phyloP scores from a whole-genome alignment of 2,888 invertebrate genomes.

The Chrysolina americana region DNA sequence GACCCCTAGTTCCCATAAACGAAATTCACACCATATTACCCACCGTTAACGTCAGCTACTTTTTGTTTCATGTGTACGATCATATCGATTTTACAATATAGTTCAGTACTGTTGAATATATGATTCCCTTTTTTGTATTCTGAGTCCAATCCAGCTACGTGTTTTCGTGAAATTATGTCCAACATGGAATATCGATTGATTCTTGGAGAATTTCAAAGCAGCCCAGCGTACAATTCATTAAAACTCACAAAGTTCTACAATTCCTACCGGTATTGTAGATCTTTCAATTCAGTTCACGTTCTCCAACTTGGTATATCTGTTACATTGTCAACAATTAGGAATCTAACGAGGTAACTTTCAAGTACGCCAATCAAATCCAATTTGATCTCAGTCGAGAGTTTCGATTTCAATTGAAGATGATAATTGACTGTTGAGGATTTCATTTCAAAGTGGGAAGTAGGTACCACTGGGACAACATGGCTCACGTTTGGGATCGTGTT shows the following conservation, averaged over 20 bases:
- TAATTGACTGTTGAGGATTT: background rate
- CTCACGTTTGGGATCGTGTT: no score
- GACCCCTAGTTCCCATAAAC: no score
- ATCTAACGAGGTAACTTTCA: conserved; percentile 5
- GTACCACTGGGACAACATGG: no score
- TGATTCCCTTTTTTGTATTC: no score
- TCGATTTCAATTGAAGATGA: background rate
- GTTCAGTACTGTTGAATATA: no score
- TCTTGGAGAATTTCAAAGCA: background rate
- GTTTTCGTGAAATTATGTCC: no score
- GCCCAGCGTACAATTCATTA: background rate
- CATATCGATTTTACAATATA: no score
- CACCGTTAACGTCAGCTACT: no score
- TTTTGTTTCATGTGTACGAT: no score
- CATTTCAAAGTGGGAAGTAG: background rate
- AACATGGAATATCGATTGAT: no score
- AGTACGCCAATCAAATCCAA: background rate
- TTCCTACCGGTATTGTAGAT: background rate
- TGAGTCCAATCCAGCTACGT: no score
- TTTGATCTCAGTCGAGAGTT: background rate
- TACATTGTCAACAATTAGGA: conserved; percentile 1
- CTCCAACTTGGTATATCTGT: background rate
- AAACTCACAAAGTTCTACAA: background rate
- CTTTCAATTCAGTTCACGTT: conserved; percentile 5
- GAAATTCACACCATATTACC: no score